Conservation (phyloP, 1,140 invertebrate genomes). For the Hermetia illucens region DNA sequence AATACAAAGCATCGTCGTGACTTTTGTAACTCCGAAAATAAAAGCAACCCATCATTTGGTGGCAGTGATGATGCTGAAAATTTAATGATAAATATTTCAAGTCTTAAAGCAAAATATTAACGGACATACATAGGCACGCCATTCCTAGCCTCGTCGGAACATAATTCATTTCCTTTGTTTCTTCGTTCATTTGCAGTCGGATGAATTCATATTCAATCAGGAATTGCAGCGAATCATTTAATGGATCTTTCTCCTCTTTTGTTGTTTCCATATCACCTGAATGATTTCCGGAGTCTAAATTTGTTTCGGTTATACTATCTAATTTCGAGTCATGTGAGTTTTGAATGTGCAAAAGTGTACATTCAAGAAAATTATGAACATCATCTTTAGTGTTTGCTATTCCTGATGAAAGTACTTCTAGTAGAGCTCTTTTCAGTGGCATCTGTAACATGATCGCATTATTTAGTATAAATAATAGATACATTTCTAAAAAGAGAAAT, state of each 20-base stretch:
- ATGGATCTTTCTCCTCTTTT: conserved; percentile 22
- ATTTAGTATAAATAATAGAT: conserved; percentile 3
- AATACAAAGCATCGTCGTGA: conserved; percentile 82
- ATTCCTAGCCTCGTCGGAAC: conserved; percentile 74
- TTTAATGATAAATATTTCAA: no score
- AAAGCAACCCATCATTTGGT: conserved; percentile 74
- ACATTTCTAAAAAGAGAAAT: no score
- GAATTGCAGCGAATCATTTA: conserved; percentile 30
- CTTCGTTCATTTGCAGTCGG: conserved; percentile 33
- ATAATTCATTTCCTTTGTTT: conserved; percentile 38
- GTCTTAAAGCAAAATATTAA: no score
- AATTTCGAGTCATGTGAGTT: no score
- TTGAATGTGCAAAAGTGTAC: conserved; percentile 47
- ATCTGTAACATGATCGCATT: conserved; percentile 14
- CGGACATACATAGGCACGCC: conserved; percentile 59
- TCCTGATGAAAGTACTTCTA: conserved; percentile 79
- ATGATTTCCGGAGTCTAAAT: conserved; percentile 5
- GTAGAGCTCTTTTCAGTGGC: conserved; percentile 45
- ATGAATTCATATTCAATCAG: conserved; percentile 43
- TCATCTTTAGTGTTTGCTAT: conserved; percentile 58
- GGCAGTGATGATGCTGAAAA: conserved; percentile 66
- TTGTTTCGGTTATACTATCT: conserved; percentile 16
- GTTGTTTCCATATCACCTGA: conserved; percentile 10
- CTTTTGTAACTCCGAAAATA: conserved; percentile 83
- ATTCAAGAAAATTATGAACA: conserved; percentile 63